Evolutionary conservation across 2,797 vertebrate genomes (phyloP).

Genomic region (Taenioides sp.): DNA sequence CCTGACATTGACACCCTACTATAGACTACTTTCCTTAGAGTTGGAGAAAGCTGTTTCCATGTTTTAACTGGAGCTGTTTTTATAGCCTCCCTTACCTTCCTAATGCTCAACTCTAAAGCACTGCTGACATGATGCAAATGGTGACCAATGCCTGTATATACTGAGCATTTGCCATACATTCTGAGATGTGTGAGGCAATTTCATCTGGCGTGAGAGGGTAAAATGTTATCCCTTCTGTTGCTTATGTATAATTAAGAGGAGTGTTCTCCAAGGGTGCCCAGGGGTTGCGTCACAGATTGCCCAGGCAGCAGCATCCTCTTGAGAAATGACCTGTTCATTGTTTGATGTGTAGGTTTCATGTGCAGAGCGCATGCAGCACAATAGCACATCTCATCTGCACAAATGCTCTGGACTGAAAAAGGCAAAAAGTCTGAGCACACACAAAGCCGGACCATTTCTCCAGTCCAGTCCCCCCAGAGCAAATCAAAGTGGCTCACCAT

Average conservation of each 20-base stretch:
- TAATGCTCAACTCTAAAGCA: conserved; percentile 17
- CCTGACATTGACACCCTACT: conserved; percentile 12
- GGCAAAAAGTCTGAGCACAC: conserved; percentile 25
- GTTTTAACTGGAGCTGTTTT: too few species aligned
- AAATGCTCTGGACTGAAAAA: conserved; percentile 7
- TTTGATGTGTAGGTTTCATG: conserved; percentile 61
- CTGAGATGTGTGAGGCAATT: conserved; percentile 44
- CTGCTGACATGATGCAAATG: conserved; percentile 26
- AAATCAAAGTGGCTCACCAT: conserved; percentile 59
- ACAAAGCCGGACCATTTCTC: conserved; percentile 53
- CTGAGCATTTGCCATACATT: conserved; percentile 44
- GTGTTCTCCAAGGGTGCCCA: conserved; percentile 57
- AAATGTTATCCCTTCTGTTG: conserved; percentile 69
- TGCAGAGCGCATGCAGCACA: conserved; percentile 29
- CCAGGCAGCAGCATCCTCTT: conserved; percentile 59
- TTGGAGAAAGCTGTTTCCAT: not conserved
- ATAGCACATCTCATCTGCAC: conserved; percentile 12
- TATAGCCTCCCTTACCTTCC: conserved; percentile 5
- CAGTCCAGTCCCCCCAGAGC: conserved; percentile 60
- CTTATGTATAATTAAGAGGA: conserved; percentile 71
- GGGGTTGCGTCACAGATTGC: conserved; percentile 72
- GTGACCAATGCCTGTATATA: conserved; percentile 36
- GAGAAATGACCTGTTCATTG: conserved; percentile 73
- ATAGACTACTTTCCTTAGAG: conserved; percentile 31
- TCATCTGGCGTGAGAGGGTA: conserved; percentile 60